These are phyloP conservation scores for Echinarachnius parma DNA, from an alignment of 53 echinoderm and acorn worm genomes.

Conservation along the genomic window DNA sequence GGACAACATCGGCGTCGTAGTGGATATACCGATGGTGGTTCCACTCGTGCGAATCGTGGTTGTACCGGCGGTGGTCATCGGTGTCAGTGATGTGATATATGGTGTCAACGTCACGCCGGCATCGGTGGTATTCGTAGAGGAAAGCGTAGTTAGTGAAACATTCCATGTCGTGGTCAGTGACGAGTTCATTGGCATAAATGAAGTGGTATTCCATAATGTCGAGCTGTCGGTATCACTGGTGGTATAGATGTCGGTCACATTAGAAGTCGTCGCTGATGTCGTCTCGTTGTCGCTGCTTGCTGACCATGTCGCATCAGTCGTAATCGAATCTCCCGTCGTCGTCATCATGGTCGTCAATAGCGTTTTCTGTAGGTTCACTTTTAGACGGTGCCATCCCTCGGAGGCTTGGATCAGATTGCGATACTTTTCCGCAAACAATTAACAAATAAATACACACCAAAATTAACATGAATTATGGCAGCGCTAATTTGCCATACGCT, in stretches of 20 bases:
- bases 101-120: background rate
- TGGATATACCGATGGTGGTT: background rate
- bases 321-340: background rate
- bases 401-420: no score
- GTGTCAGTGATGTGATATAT: background rate
- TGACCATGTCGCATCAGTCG: background rate
- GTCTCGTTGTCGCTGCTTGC: constrained; percentile 29
- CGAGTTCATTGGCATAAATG: no score
- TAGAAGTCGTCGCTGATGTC: background rate
- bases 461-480: no score
- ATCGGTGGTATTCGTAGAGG: background rate
- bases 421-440: no score
- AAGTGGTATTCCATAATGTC: constrained; percentile 15
- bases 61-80: background rate
- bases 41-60: background rate
- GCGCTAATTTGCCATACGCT: no score
- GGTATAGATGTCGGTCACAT: background rate
- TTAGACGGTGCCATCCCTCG: no score
- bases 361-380: background rate
- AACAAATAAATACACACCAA: no score
- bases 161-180: background rate
- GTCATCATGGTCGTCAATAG: constrained; percentile 8
- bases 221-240: background rate
- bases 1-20: background rate
- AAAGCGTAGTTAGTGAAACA: background rate